Base-by-base conservation (phyloP, 2,888 invertebrate species). In the Oligia fasciuncula region DNA sequence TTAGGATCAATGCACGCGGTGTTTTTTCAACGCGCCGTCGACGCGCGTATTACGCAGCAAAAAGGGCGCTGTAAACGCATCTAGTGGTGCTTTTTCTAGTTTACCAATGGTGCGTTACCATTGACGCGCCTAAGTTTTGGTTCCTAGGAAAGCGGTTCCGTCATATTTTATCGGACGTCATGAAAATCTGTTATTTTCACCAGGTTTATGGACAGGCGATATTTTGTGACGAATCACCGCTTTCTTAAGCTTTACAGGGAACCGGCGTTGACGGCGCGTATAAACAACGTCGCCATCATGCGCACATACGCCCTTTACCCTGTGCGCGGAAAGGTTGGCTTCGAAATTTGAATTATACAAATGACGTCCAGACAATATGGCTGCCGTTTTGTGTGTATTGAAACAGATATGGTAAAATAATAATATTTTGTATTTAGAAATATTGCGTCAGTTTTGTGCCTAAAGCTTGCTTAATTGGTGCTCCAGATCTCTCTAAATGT, bases 401-500 rank as follows among this genome's bases (percentile, higher is more conserved):
- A 57, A 57, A 54, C 8, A 54, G 4, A 9, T 19, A 49, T 29
- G 11, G 17, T 63, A 11, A 51, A 29, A n/a, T 49, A n/a, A 23
- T 2, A 46, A 23, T 2, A 46, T 46, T 40, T 46, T 17, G 17
- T 60, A 8, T 14, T 67, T 29, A 4, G 40, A 60, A 76, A 40
- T 0, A 23, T 76, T 35, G 40, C 51, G 40, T 68, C 46, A 23
- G 23, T 77, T 23, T 23, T 1, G 19, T 62, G 60, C 79, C 79
- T 81, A 84, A 49, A 70, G 77, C 62, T 77, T 71, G 73, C 75
- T 73, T 73, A 40, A 76, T 57, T 74, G 80, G 80, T 87, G 87
- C 83, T 85, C 43, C 66, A 67, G 19, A 72, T 79, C 76, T 80
- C 78, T 73, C 75, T 70, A 63, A 71, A 76, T 76, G 88, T 88